Conservation (phyloP, 2,113 vertebrate species). For the Marmota flaviventris region DNA sequence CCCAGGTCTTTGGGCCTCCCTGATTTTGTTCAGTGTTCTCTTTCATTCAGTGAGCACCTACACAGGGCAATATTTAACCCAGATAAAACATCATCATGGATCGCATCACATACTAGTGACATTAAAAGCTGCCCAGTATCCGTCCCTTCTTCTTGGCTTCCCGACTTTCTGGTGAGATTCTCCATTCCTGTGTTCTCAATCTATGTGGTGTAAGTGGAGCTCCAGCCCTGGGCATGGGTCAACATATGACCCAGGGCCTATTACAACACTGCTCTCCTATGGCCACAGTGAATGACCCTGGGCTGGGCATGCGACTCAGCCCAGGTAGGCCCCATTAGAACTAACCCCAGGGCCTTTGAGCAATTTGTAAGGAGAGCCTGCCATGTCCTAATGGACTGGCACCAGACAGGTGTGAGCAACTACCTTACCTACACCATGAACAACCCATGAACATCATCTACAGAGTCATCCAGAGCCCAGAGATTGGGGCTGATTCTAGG, state of each 20-base stretch:
- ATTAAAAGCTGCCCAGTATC: no score
- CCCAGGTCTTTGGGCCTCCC: no score
- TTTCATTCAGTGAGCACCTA: no score
- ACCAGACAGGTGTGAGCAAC: neutral
- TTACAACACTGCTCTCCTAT: neutral
- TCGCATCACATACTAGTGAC: no score
- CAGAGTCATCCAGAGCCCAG: neutral
- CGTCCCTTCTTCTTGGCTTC: neutral
- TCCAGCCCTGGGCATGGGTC: neutral
- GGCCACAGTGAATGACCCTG: neutral
- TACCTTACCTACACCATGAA: rapidly evolving
- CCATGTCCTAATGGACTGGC: neutral
- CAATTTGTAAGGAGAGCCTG: neutral
- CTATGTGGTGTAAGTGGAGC: neutral
- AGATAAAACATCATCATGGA: no score
- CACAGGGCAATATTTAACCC: no score
- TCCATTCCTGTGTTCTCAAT: neutral
- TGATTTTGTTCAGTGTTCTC: neutral
- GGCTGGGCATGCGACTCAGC: neutral
- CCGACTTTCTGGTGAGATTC: neutral
- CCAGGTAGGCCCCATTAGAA: neutral
- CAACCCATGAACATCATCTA: neutral
- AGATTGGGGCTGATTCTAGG: neutral
- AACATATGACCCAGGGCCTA: neutral
- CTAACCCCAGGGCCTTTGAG: neutral